These are phyloP conservation scores for Netelia melanura DNA, from an alignment of 2,888 invertebrate genomes.

Conservation along the genomic window DNA sequence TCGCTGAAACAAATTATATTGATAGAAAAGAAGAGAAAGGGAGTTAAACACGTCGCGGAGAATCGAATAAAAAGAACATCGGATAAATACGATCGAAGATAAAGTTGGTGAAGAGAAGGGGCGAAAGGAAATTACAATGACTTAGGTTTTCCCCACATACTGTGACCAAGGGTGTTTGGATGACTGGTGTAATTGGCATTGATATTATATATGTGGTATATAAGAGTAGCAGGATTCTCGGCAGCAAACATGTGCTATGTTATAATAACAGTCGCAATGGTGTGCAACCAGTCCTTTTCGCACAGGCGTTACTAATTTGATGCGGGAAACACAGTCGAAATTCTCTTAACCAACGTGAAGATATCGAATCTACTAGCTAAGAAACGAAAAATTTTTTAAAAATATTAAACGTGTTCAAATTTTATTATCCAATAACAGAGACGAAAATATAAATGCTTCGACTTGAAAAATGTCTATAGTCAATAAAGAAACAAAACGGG, in stretches of 20 bases:
- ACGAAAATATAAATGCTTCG: background rate
- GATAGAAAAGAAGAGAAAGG: background rate
- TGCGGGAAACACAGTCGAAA: constrained; percentile 18
- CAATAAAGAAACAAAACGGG: no score
- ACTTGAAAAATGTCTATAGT: background rate
- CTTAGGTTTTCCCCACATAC: constrained; percentile 28
- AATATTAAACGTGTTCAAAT: no score
- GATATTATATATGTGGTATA: constrained; percentile 47
- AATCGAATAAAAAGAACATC: constrained; percentile 31
- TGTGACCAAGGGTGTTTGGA: constrained; percentile 51
- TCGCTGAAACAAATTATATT: background rate
- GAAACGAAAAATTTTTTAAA: no score
- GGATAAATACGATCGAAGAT: background rate
- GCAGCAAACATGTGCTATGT: constrained; percentile 20
- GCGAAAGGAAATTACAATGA: constrained; percentile 41
- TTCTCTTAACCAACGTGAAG: background rate
- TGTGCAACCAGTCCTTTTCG: constrained; percentile 37
- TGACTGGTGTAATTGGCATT: constrained; percentile 60
- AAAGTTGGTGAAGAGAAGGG: constrained; percentile 23
- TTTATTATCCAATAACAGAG: no score
- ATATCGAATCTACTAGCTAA: background rate
- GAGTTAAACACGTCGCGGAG: background rate
- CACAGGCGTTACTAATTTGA: background rate
- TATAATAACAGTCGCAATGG: constrained; percentile 21
- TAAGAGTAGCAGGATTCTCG: constrained; percentile 1